Percentiles rank a stretch among this genome's conserved stretches.
These are phyloP conservation scores for Bruchidius siliquastri DNA, from an alignment of 2,888 invertebrate species.

Conservation along the genomic window DNA sequence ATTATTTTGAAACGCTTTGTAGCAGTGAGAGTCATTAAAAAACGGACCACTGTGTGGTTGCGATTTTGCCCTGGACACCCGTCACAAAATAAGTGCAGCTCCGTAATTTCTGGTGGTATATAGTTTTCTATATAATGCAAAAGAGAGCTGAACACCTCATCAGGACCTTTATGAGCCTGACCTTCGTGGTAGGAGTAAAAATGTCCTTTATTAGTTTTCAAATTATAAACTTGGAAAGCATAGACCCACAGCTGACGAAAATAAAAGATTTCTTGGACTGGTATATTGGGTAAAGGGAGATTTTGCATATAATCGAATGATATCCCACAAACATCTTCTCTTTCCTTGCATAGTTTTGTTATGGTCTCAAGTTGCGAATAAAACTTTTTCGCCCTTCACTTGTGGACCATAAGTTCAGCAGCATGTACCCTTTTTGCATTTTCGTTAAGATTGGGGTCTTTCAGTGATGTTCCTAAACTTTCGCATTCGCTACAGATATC, in stretches of 20 bases:
- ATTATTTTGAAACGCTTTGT: conserved; percentile 19
- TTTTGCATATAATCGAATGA: conserved; percentile 28
- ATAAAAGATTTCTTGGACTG: conserved; percentile 5
- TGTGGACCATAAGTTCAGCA: conserved; percentile 12
- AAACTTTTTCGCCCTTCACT: conserved; percentile 14
- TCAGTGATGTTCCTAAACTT: conserved; percentile 8
- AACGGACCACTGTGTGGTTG: conserved; percentile 20
- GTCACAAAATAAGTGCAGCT: conserved; percentile 22
- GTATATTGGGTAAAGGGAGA: conserved; percentile 7
- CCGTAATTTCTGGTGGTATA: conserved; percentile 12
- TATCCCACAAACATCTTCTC: background rate
- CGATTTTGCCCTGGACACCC: conserved; percentile 23
- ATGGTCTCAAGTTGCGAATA: conserved; percentile 15
- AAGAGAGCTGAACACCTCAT: conserved; percentile 23
- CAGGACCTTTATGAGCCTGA: conserved; percentile 18
- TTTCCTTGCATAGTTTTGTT: conserved; percentile 8
- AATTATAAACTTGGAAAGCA: conserved; percentile 10
- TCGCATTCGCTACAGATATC: conserved; percentile 16
- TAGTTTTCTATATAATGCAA: conserved; percentile 18
- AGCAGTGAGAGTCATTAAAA: conserved; percentile 14
- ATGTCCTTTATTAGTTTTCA: conserved; percentile 13
- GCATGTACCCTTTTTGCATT: conserved; percentile 15
- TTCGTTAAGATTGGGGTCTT: conserved; percentile 7
- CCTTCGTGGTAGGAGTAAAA: conserved; percentile 21
- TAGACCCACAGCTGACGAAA: conserved; percentile 14